Percentiles rank a stretch among this genome's conserved stretches.
Conservation (phyloP, 2,113 vertebrate genomes). For the Trematocara unimaculatum region DNA sequence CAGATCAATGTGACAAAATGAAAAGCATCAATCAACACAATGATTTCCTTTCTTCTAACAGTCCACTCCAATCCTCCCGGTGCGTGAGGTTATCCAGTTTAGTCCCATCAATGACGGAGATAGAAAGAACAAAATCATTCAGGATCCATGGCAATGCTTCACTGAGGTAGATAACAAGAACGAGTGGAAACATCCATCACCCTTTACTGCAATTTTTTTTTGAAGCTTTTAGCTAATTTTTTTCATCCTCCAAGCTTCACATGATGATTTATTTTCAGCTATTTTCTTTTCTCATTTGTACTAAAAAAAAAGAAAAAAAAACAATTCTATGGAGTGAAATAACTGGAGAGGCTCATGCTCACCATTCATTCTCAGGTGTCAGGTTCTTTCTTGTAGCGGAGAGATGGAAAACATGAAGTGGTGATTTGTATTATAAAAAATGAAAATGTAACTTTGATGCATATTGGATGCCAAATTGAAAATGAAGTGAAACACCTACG, state of each 20-base stretch:
- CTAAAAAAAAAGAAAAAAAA: background rate
- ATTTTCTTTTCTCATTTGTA: background rate
- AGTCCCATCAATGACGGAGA: conserved; percentile 26
- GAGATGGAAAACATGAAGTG: background rate
- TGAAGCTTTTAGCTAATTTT: background rate
- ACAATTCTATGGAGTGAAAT: background rate
- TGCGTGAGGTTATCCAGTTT: conserved; percentile 36
- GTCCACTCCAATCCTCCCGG: background rate
- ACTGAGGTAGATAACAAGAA: conserved; percentile 7
- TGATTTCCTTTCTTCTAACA: conserved; percentile 20
- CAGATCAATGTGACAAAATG: conserved; percentile 43
- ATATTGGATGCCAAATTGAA: background rate
- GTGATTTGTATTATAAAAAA: background rate
- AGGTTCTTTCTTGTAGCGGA: background rate
- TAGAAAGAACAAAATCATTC: conserved; percentile 26
- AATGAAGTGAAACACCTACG: background rate
- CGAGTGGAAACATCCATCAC: background rate
- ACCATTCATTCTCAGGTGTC: background rate
- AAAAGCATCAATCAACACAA: conserved; percentile 47
- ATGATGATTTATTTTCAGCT: background rate
- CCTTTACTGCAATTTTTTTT: background rate
- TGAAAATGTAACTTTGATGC: background rate
- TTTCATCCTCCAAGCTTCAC: background rate
- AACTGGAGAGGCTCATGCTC: background rate
- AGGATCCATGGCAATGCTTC: conserved; percentile 1